These are phyloP conservation scores for Manis crassicaudata DNA, from an alignment of 2,797 vertebrate species.

Conservation along the genomic window DNA sequence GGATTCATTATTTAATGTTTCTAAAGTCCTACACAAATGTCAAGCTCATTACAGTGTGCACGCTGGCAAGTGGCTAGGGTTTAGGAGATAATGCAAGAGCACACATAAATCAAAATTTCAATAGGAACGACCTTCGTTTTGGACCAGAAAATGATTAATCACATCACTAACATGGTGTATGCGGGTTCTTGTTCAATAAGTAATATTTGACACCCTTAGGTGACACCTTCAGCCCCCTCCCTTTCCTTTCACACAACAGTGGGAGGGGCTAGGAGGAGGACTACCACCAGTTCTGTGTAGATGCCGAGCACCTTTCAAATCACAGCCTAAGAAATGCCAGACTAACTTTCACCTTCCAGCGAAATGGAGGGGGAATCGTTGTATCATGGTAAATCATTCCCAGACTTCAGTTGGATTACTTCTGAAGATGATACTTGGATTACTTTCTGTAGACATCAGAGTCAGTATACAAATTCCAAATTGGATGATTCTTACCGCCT, in stretches of 20 bases:
- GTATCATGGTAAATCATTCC: neutral
- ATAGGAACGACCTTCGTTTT: slow-evolving; percentile 38
- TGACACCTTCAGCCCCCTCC: slow-evolving; percentile 46
- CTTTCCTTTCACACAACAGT: neutral
- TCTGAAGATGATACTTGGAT: neutral
- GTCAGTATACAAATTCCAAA: slow-evolving; percentile 3
- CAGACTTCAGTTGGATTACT: slow-evolving; percentile 8
- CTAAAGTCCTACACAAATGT: slow-evolving; percentile 77
- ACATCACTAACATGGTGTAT: slow-evolving; percentile 42
- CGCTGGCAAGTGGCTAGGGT: slow-evolving; percentile 74
- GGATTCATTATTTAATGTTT: slow-evolving; percentile 77
- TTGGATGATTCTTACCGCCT: neutral
- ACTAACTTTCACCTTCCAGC: neutral
- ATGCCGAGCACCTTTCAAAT: slow-evolving; percentile 40
- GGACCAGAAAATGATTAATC: slow-evolving; percentile 67
- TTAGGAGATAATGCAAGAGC: slow-evolving; percentile 57
- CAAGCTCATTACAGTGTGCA: slow-evolving; percentile 78
- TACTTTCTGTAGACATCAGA: neutral
- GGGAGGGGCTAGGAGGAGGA: neutral
- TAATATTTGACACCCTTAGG: slow-evolving; percentile 59
- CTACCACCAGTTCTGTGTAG: neutral
- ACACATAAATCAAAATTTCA: slow-evolving; percentile 75
- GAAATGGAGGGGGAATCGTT: neutral
- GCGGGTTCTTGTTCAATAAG: slow-evolving; percentile 71
- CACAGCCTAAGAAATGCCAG: neutral